phyloP scores from a whole-genome alignment of 2,888 invertebrate species.

The Papilio gigon region DNA sequence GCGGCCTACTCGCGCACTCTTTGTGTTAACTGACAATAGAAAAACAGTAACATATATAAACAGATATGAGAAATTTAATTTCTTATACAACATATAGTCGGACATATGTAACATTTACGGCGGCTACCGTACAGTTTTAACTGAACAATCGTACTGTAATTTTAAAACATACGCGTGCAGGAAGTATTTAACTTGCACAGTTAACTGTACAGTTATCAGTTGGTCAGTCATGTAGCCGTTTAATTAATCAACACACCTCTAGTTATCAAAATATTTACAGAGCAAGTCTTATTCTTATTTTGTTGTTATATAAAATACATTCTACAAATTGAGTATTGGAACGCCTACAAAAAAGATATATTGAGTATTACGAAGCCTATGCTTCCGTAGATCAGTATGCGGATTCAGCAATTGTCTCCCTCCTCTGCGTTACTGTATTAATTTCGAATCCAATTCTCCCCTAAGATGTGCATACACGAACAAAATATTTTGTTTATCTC shows the following conservation, averaged over 20 bases:
- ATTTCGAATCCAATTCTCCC: constrained; percentile 63
- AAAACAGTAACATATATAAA: not conserved
- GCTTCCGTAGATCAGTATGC: constrained; percentile 47
- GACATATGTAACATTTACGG: too few relatives aligned
- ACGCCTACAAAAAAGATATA: constrained; percentile 22
- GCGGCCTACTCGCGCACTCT: not conserved
- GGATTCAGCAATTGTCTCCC: constrained; percentile 47
- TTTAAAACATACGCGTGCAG: too few relatives aligned
- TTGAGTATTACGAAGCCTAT: constrained; percentile 4
- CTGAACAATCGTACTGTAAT: too few relatives aligned
- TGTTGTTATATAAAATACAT: not conserved
- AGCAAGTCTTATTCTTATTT: too few relatives aligned
- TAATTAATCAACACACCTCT: too few relatives aligned
- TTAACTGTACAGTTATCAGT: too few relatives aligned
- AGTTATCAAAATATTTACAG: too few relatives aligned
- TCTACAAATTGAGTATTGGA: not conserved
- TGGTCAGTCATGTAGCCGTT: too few relatives aligned
- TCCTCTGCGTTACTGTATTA: constrained; percentile 47
- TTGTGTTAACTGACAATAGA: constrained; percentile 3
- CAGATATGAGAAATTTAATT: too few relatives aligned
- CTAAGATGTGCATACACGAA: constrained; percentile 67
- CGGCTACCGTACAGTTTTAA: too few relatives aligned
- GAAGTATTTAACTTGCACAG: too few relatives aligned
- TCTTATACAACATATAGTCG: too few relatives aligned
- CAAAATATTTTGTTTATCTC: constrained; percentile 64